Evolutionary conservation across 2,888 invertebrate genomes (phyloP).

Genomic region (Calameuta filiformis): DNA sequence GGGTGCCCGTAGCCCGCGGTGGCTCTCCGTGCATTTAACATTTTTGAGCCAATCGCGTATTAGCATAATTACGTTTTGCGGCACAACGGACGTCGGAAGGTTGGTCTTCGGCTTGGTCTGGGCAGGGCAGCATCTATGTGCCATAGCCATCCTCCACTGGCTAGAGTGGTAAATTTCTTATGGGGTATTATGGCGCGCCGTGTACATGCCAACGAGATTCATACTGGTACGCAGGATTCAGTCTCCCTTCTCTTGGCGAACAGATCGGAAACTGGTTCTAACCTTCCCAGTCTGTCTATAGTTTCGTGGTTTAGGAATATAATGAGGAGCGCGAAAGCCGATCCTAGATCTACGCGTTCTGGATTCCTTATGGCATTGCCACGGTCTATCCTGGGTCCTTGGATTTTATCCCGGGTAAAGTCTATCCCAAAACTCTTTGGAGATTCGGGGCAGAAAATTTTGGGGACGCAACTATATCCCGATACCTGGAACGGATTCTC

Average conservation of each 20-base stretch:
- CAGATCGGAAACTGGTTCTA: slow-evolving; percentile 50
- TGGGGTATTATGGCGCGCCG: slow-evolving; percentile 56
- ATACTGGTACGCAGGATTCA: slow-evolving; percentile 46
- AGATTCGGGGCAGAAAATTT: not conserved
- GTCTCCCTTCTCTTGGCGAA: slow-evolving; percentile 30
- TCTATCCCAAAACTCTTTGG: not conserved
- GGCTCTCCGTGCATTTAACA: slow-evolving; percentile 57
- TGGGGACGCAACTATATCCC: not conserved
- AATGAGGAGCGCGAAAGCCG: not conserved
- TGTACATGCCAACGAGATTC: slow-evolving; percentile 55
- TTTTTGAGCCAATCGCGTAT: slow-evolving; percentile 64
- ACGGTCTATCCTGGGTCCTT: not conserved
- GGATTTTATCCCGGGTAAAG: not conserved
- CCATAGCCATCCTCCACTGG: not conserved
- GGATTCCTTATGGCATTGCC: not conserved
- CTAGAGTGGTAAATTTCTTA: slow-evolving; percentile 60
- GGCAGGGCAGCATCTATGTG: not conserved
- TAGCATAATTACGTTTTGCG: slow-evolving; percentile 64
- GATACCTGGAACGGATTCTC: not conserved
- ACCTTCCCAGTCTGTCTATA: slow-evolving; percentile 31
- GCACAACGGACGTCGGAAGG: slow-evolving; percentile 29
- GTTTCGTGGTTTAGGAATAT: slow-evolving; percentile 1
- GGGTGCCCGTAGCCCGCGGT: slow-evolving; percentile 53
- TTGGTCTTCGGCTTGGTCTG: slow-evolving; percentile 1
- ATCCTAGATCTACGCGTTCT: not conserved